These are phyloP conservation scores for Brachypalpus laphriformis DNA, from an alignment of 2,888 invertebrate species.

Conservation along the genomic window DNA sequence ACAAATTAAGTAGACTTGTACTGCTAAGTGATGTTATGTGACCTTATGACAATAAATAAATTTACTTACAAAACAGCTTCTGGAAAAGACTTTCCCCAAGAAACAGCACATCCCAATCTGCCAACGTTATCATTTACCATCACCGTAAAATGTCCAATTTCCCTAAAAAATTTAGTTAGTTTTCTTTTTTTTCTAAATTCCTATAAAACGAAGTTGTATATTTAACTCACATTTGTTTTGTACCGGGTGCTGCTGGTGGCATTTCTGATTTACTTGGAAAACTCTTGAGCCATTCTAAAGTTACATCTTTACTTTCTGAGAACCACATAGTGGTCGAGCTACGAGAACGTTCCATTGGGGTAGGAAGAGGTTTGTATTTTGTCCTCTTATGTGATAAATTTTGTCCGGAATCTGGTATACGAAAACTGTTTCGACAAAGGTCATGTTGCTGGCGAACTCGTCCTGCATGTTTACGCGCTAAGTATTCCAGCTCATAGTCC, in stretches of 20 bases:
- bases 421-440: slow-evolving; percentile 41
- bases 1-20: too few relatives aligned
- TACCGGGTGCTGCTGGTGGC: too few relatives aligned
- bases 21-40: too few relatives aligned
- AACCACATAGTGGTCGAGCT: slow-evolving; percentile 25
- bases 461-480: slow-evolving; percentile 36
- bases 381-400: slow-evolving; percentile 38
- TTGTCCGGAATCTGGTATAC: slow-evolving; percentile 43
- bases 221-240: background rate
- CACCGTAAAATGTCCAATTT: slow-evolving; percentile 61
- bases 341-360: background rate
- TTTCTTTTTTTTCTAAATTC: background rate
- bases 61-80: slow-evolving; percentile 31
- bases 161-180: background rate
- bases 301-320: slow-evolving; percentile 10
- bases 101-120: slow-evolving; percentile 45
- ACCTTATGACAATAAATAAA: background rate
- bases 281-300: background rate
- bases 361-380: background rate
- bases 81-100: slow-evolving; percentile 27
- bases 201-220: background rate
- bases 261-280: background rate
- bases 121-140: slow-evolving; percentile 45
- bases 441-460: slow-evolving; percentile 53
- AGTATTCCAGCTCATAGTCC: slow-evolving; percentile 64